Conservation (phyloP, 2,797 vertebrate species). For the Rhinophrynus dorsalis region DNA sequence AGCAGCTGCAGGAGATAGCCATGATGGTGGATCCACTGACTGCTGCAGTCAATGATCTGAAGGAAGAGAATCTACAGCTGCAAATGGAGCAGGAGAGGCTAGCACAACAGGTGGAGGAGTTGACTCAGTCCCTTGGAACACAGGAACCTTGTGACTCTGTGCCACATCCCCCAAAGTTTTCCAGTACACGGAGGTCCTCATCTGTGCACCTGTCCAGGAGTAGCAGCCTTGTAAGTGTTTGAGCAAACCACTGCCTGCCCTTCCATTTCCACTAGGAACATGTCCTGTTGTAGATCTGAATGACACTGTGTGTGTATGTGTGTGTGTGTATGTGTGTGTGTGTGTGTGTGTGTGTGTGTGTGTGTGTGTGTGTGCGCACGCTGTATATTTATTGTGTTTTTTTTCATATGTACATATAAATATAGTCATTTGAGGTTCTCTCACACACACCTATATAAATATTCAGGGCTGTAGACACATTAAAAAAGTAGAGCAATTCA, state of each 20-base stretch:
- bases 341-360: background rate
- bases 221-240: constrained; percentile 69
- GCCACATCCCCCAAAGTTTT: constrained; percentile 77
- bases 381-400: background rate
- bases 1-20: constrained; percentile 65
- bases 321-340: too few species aligned
- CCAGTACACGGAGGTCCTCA: constrained; percentile 71
- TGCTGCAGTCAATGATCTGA: constrained; percentile 63
- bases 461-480: too few species aligned
- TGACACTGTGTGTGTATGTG: background rate
- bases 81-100: constrained; percentile 74
- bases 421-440: too few species aligned
- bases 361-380: background rate
- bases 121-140: constrained; percentile 66
- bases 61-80: constrained; percentile 78
- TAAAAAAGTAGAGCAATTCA: too few species aligned
- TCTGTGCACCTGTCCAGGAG: constrained; percentile 60
- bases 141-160: constrained; percentile 63
- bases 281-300: background rate
- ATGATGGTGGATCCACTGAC: constrained; percentile 65
- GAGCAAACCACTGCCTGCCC: too few species aligned
- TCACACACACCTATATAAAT: too few species aligned
- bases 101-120: constrained; percentile 67
- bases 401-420: background rate
- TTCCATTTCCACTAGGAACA: too few species aligned